phyloP scores from a whole-genome alignment of 2,113 vertebrate genomes.

The Sardina pilchardus region DNA sequence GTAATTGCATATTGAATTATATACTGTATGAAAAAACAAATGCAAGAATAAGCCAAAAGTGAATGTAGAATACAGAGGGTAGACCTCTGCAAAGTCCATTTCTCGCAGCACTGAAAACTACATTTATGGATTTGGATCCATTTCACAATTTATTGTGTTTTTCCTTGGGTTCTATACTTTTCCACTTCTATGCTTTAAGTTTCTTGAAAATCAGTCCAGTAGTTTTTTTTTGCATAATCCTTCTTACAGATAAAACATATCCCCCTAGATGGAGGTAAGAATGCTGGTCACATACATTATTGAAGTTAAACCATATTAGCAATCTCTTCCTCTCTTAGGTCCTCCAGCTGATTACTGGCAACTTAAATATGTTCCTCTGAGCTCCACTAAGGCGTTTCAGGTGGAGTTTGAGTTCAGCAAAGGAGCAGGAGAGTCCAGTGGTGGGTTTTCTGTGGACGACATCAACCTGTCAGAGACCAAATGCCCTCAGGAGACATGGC shows the following conservation, averaged over 20 bases:
- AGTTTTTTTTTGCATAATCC: conserved; percentile 33
- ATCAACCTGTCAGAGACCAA: conserved; percentile 82
- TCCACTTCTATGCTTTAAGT: too few species aligned
- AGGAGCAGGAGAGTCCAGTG: conserved; percentile 67
- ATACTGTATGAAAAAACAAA: neutral
- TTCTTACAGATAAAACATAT: neutral
- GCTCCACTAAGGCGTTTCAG: conserved; percentile 68
- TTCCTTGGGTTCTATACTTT: too few species aligned
- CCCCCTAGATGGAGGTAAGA: neutral
- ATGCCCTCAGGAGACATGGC: conserved; percentile 78
- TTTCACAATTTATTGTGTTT: rapidly evolving
- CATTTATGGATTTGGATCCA: too few species aligned
- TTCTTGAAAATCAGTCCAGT: conserved; percentile 58
- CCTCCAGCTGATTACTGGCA: conserved; percentile 71
- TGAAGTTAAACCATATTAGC: neutral
- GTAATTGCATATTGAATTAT: neutral
- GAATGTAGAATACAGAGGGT: neutral
- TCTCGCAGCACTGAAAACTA: too few species aligned
- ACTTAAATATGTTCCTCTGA: conserved; percentile 73
- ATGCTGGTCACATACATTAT: neutral
- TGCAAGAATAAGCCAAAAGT: neutral
- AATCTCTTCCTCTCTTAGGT: conserved; percentile 32
- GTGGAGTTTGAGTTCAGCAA: conserved; percentile 74
- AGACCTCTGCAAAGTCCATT: too few species aligned
- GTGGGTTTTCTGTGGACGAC: conserved; percentile 84